These are phyloP conservation scores for Aleiodes sp. DNA, from an alignment of 1,140 invertebrate species.

Conservation along the genomic window DNA sequence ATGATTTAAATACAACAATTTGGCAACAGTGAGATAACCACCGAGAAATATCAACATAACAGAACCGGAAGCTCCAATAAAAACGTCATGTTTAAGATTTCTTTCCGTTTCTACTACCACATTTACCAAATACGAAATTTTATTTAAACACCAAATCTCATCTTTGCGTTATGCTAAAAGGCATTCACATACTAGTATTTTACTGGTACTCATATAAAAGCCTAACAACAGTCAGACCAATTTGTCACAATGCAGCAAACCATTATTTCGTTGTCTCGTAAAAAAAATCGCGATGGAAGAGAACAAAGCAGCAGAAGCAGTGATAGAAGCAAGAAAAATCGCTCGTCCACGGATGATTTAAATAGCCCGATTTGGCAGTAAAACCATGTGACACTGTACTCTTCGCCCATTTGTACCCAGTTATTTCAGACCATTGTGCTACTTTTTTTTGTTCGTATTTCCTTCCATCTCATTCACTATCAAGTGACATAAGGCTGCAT, in stretches of 20 bases:
- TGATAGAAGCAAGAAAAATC: constrained; percentile 19
- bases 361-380: constrained; percentile 41
- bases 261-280: constrained; percentile 40
- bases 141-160: constrained; percentile 27
- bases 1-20: constrained; percentile 25
- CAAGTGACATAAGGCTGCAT: constrained; percentile 22
- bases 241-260: constrained; percentile 35
- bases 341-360: constrained; percentile 37
- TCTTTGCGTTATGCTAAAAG: constrained; percentile 24
- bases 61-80: constrained; percentile 27
- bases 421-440: neutral
- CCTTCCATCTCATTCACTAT: neutral
- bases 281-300: constrained; percentile 29
- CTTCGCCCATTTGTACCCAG: constrained; percentile 11
- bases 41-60: constrained; percentile 19
- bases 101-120: too few relatives aligned
- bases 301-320: constrained; percentile 19
- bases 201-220: neutral
- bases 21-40: constrained; percentile 19
- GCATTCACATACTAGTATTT: too few relatives aligned
- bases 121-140: constrained; percentile 27
- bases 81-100: constrained; percentile 33
- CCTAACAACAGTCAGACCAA: constrained; percentile 30
- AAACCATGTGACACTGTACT: constrained; percentile 25
- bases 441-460: neutral